Evolutionary conservation across 2,888 invertebrate genomes (phyloP), one percentile per base, ranked within the genome.

Genomic region (Adelphocoris suturalis): DNA sequence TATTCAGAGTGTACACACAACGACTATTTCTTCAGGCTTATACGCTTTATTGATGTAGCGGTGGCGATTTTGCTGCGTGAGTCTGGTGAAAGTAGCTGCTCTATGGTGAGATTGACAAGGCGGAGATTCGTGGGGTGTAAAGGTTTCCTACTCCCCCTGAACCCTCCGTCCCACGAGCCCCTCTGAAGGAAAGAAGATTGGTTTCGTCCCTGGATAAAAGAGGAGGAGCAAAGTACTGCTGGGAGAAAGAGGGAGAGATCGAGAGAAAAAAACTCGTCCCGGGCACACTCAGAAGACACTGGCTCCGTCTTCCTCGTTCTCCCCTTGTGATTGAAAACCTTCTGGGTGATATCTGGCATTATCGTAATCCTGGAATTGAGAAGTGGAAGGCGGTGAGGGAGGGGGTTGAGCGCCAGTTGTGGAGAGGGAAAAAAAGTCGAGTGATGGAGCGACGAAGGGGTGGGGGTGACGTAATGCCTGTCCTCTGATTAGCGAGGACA

Each of bases 311-410:
- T 57, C 57, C 85, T 7, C 57, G 19, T 57, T n/a, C 57, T 16
- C 37, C 52, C 85, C 85, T 57, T 57, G 85, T 85, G 85, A 85
- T 85, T 85, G 85, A 85, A 85, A 85, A 55, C 61, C 46, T 82
- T 48, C 82, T 85, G 55, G 57, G 85, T 85, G 85, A 85, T 85
- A 85, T 85, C 85, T 85, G 85, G 85, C 85, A 85, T 85, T 85
- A 85, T 85, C 85, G 85, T 85, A 57, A 85, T 85, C 61, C 85
- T 61, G 57, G 85, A 57, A 85, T 85, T 85, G 85, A 85, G 85
- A 85, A 55, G 57, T 61, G 85, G 85, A 57, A 19, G 37, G 55
- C 13, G n/a, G 11, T 23, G 55, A 9, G 37, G 27, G 19, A 23
- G 55, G 16, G 37, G 27, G 19, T 19, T 23, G 68, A 68, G 23